Conservation (phyloP, 1,140 invertebrate genomes). For the Pseudomyrmex flavicornis region DNA sequence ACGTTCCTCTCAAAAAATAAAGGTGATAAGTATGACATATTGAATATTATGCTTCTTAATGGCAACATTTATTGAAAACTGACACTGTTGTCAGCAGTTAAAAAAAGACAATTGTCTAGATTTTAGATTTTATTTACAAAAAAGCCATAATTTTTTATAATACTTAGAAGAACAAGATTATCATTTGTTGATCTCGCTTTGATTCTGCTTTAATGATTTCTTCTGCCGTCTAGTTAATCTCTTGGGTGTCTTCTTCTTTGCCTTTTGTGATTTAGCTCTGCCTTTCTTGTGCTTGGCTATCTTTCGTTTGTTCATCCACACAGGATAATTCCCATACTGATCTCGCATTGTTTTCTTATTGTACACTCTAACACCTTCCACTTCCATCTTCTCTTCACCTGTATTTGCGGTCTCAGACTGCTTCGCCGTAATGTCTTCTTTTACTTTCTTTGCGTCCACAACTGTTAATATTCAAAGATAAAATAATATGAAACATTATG, state of each 20-base stretch:
- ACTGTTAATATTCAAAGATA: conserved; percentile 70
- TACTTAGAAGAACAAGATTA: conserved; percentile 13
- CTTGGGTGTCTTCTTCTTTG: conserved; percentile 80
- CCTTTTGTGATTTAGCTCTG: conserved; percentile 81
- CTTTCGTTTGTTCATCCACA: conserved; percentile 87
- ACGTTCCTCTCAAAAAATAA: not conserved
- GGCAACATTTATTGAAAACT: too few relatives aligned
- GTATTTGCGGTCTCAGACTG: conserved; percentile 68
- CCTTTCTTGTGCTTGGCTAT: conserved; percentile 86
- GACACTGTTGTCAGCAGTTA: too few relatives aligned
- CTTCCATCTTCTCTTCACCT: conserved; percentile 75
- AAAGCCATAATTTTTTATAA: conserved; percentile 9
- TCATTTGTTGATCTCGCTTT: not conserved
- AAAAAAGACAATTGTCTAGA: not conserved
- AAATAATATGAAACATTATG: conserved; percentile 40
- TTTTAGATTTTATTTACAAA: conserved; percentile 22
- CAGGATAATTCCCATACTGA: conserved; percentile 88
- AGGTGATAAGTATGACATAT: not conserved
- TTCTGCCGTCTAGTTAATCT: conserved; percentile 79
- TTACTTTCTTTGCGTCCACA: conserved; percentile 78
- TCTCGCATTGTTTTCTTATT: conserved; percentile 87
- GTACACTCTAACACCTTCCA: conserved; percentile 84
- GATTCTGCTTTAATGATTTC: conserved; percentile 59
- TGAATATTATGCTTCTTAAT: not conserved
- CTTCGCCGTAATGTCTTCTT: conserved; percentile 69